A percentile compares a stretch with the other conserved stretches of the same genome.
Conservation (phyloP, 2,113 vertebrate genomes). For the Gobio gobio region DNA sequence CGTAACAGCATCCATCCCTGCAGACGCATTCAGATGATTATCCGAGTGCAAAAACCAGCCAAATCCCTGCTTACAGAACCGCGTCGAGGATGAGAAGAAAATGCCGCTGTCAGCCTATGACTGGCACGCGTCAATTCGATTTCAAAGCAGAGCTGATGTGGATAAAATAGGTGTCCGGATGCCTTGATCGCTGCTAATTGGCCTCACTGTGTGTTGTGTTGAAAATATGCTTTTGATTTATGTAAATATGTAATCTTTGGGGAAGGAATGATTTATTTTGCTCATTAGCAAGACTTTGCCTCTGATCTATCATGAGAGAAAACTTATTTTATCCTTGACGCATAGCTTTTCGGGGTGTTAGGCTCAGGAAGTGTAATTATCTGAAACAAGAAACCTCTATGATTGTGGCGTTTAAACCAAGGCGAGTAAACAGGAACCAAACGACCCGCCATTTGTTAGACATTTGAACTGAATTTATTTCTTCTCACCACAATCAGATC, state of each 20-base stretch:
- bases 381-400: conserved; percentile 33
- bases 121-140: conserved; percentile 54
- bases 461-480: conserved; percentile 22
- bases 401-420: conserved; percentile 26
- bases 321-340: conserved; percentile 48
- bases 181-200: conserved; percentile 59
- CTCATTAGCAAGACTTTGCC: conserved; percentile 50
- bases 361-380: conserved; percentile 51
- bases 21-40: conserved; percentile 40
- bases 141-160: conserved; percentile 43
- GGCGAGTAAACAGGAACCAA: conserved; percentile 30
- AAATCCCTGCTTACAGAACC: conserved; percentile 58
- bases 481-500: conserved; percentile 13
- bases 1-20: not conserved
- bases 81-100: conserved; percentile 49
- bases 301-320: conserved; percentile 45
- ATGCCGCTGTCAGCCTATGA: conserved; percentile 52
- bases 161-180: conserved; percentile 27
- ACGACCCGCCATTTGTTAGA: conserved; percentile 15
- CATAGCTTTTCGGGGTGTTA: conserved; percentile 43
- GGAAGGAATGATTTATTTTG: conserved; percentile 54
- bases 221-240: conserved; percentile 54
- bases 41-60: conserved; percentile 47
- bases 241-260: conserved; percentile 58
- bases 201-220: conserved; percentile 47